phyloP scores from a whole-genome alignment of 1,140 invertebrate species.

The Drosophila fuyamai region DNA sequence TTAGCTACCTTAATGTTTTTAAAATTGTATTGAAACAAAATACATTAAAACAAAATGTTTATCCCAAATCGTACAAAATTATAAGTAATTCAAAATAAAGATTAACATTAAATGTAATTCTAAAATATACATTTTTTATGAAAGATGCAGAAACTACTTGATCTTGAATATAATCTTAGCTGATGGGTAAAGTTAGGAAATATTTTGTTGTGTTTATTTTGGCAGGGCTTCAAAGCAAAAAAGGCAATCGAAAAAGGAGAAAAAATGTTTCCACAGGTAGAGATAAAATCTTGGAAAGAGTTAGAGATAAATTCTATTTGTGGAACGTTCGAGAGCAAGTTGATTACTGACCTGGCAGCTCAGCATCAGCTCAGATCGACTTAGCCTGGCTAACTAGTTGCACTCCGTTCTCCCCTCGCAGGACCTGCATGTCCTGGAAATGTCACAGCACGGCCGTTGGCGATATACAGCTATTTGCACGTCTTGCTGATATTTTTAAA shows the following conservation, averaged over 20 bases:
- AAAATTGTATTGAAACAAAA: too few species aligned
- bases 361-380: constrained; percentile 18
- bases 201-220: constrained; percentile 1
- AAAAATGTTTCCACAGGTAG: neutral
- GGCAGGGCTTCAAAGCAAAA: neutral
- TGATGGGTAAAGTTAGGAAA: neutral
- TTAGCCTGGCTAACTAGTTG: constrained; percentile 17
- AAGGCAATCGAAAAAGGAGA: neutral
- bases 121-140: too few species aligned
- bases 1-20: too few species aligned
- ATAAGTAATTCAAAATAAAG: too few species aligned
- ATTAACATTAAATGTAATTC: too few species aligned
- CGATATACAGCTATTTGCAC: constrained; percentile 62
- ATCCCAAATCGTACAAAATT: too few species aligned
- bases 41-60: too few species aligned
- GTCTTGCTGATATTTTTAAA: constrained; percentile 74
- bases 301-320: constrained; percentile 12
- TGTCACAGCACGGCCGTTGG: constrained; percentile 47
- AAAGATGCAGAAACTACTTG: too few species aligned
- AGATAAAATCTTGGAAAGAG: constrained; percentile 11
- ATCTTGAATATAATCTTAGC: too few species aligned
- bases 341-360: constrained; percentile 30
- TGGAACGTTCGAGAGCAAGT: constrained; percentile 2
- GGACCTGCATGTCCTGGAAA: constrained; percentile 27
- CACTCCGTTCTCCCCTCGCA: too few species aligned